Evolutionary conservation across 2,797 vertebrate species (phyloP), one percentile per base, ranked within the genome.

Genomic region (Podarcis lilfordi): DNA sequence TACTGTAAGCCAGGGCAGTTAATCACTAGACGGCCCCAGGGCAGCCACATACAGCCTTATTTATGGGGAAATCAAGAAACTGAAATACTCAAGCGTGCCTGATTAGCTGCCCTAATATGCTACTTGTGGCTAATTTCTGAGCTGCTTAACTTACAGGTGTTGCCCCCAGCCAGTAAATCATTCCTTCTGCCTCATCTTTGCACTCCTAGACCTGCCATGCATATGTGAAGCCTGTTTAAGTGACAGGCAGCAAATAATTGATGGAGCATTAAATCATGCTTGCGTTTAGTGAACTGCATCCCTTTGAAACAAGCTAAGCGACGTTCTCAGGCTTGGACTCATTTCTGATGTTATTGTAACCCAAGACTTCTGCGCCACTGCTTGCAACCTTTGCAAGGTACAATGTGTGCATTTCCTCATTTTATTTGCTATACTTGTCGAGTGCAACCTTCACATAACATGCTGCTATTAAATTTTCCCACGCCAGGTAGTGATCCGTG

Each of bases 121-220:
- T 98, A 98, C 98, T 99, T 99, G 98, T 98, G 98, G 98, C 98
- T 98, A 99, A 98, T 99, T 99, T 98, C 98, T 96, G 97, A 97
- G 97, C 97, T 91, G 96, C 97, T 97, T 97, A 98, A 98, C 98
- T 98, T 98, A 97, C 98, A 99, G 98, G 98, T 99, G 98, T 98
- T 97, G 97, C 97, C 97, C 97, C 96, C 93, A 90, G 86, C 95
- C 96, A 96, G 97, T 99, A 99, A 99, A 99, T 99, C 98, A 98
- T 84, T 94, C 94, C 91, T 94, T 92, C 96, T 90, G 93, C 96
- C 96, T 96, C 96, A 97, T 95, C 93, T 92, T 90, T 94, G 94
- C 92, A 93, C 95, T 92, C 93, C 40, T 85, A 87, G 96, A 96
- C 97, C 96, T 94, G 87, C 97, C 95, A 96, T 98, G 98, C 98